phyloP scores from a whole-genome alignment of 2,888 invertebrate species.

The Archips crataeganus region DNA sequence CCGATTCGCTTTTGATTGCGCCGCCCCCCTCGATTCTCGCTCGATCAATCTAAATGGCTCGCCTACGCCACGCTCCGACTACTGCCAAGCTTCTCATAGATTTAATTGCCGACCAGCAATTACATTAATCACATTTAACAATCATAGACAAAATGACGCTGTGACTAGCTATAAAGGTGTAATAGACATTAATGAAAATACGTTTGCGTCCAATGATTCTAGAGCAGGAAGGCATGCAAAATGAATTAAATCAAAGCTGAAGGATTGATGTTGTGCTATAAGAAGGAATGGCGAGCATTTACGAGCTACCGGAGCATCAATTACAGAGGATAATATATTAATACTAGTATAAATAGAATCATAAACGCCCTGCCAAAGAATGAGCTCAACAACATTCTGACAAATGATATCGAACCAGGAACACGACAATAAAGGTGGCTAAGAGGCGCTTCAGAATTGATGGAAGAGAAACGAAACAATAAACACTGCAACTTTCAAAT shows the following conservation, averaged over 20 bases:
- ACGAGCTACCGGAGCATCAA: constrained; percentile 45
- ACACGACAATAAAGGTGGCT: neutral
- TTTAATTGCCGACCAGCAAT: constrained; percentile 57
- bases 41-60: constrained; percentile 83
- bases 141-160: constrained; percentile 13
- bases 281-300: constrained; percentile 41
- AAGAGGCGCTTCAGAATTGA: neutral
- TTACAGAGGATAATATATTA: constrained; percentile 42
- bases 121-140: constrained; percentile 29
- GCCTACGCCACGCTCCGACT: constrained; percentile 68
- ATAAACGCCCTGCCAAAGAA: constrained; percentile 30
- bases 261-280: constrained; percentile 37
- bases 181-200: constrained; percentile 33
- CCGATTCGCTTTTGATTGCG: constrained; percentile 83
- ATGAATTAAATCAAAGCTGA: constrained; percentile 39
- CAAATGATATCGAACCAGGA: constrained; percentile 9
- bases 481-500: neutral
- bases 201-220: constrained; percentile 1
- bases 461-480: neutral
- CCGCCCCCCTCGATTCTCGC: constrained; percentile 81
- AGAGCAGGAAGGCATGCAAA: constrained; percentile 11
- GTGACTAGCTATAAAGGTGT: constrained; percentile 27
- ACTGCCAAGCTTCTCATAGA: constrained; percentile 56
- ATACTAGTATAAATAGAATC: constrained; percentile 40
- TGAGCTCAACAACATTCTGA: constrained; percentile 1